Percentiles rank a stretch among this genome's conserved stretches.
Conservation (phyloP, 2,797 vertebrate genomes). For the Glossophaga mutica region DNA sequence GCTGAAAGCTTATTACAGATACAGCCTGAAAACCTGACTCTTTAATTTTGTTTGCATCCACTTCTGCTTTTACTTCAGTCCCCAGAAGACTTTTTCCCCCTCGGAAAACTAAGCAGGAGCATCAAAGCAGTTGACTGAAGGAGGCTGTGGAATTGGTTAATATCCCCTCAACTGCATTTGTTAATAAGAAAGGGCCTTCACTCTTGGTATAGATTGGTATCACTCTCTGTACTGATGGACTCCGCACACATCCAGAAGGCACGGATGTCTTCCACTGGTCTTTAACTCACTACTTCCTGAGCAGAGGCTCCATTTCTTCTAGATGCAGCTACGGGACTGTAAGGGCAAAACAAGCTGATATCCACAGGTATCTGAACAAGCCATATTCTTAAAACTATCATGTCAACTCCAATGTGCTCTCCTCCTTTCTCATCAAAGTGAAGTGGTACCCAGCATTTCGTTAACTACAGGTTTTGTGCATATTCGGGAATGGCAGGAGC, state of each 20-base stretch:
- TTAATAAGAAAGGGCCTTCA: background rate
- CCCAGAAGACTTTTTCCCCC: conserved; percentile 41
- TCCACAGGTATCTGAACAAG: background rate
- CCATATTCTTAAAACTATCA: background rate
- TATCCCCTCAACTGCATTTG: background rate
- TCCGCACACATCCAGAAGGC: background rate
- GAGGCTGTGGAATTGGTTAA: background rate
- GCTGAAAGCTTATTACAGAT: conserved; percentile 82
- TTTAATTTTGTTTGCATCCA: conserved; percentile 81
- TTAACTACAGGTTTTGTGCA: background rate
- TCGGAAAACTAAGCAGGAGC: background rate
- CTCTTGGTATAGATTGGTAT: background rate
- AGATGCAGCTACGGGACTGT: background rate
- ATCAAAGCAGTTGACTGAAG: background rate
- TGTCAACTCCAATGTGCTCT: background rate
- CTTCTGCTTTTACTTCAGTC: conserved; percentile 76
- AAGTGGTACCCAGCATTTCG: background rate
- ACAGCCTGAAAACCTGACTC: conserved; percentile 78
- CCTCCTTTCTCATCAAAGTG: background rate
- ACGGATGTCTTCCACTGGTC: background rate
- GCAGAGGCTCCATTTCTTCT: background rate
- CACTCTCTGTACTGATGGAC: background rate
- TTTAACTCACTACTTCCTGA: background rate
- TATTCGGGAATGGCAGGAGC: background rate
- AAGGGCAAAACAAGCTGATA: background rate